Conservation (phyloP, 1,140 invertebrate species). For the Formica selysi region DNA sequence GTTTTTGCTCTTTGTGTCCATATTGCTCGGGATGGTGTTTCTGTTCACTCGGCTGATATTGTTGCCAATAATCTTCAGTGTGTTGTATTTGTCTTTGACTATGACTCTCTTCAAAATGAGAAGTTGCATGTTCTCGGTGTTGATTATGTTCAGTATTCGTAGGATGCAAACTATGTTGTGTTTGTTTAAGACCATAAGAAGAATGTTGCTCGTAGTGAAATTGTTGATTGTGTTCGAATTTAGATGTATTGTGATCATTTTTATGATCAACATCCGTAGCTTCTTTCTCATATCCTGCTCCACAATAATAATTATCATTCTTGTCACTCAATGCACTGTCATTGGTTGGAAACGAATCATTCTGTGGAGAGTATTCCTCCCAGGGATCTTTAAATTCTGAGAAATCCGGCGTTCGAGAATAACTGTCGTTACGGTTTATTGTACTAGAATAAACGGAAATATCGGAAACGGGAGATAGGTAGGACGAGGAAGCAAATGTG, state of each 20-base stretch:
- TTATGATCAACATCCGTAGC: neutral
- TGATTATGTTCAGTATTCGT: slow-evolving; percentile 11
- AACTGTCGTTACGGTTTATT: slow-evolving; percentile 57
- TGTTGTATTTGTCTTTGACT: slow-evolving; percentile 30
- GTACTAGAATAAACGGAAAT: slow-evolving; percentile 48
- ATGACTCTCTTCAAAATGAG: slow-evolving; percentile 26
- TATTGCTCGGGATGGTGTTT: slow-evolving; percentile 2
- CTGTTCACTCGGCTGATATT: slow-evolving; percentile 16
- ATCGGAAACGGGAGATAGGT: slow-evolving; percentile 56
- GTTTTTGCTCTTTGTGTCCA: slow-evolving; percentile 29
- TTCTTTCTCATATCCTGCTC: too few relatives aligned
- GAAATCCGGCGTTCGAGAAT: slow-evolving; percentile 76
- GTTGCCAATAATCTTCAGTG: slow-evolving; percentile 37
- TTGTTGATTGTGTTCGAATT: slow-evolving; percentile 29
- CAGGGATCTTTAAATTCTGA: slow-evolving; percentile 88
- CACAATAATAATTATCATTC: neutral
- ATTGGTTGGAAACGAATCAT: slow-evolving; percentile 55
- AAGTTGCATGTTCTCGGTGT: slow-evolving; percentile 40
- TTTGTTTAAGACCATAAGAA: slow-evolving; percentile 1
- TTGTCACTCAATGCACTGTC: neutral
- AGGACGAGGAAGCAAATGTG: slow-evolving; percentile 73
- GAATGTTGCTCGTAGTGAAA: slow-evolving; percentile 21
- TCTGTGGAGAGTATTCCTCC: slow-evolving; percentile 83
- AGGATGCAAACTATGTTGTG: neutral
- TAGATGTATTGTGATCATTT: neutral